Base-by-base conservation (phyloP, 2,113 vertebrate genomes). In the Pampusana beccarii region DNA sequence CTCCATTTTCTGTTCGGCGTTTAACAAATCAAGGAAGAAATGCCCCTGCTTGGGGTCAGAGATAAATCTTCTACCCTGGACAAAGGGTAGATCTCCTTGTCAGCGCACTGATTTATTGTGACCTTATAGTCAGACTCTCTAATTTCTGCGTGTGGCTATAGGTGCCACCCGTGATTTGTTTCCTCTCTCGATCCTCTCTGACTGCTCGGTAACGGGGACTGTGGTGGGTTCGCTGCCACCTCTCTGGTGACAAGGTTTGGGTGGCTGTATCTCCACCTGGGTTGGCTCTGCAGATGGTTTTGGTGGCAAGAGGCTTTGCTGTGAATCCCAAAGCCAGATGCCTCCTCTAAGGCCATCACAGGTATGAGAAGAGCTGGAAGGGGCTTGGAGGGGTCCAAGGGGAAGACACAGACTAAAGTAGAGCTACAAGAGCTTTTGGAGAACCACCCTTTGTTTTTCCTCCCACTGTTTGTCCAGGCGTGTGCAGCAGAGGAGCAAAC, bases 11-110 rank as follows among this genome's bases (percentile, higher is more conserved):
- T 82, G 28, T 28, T 62, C 77, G 82, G 91, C 73, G 3, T 82
- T 94, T 96, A 96, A 96, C 93, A 96, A 96, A 97, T 96, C 96
- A 96, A 81, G 61, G 66, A 89, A 95, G 86, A 96, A 97, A 94
- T 96, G 88, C 93, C 93, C 96, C 92, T 92, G 73, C 83, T 28
- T 73, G 67, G 93, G 93, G 95, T 97, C 95, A 96, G 28, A 94
- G 80, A 97, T 97, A 97, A 97, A 97, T 97, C 96, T 96, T 96
- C 86, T 89, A 70, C 91, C 91, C 92, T 91, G 96, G 91, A 96
- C 93, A 96, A 96, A 97, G 93, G 92, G 91, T 94, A 97, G 92
- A 92, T 96, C 91, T 96, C 62, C 92, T 94, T 97, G 96, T 97
- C 96, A 97, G 72, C 2, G 73, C 48, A 56, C 92, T 97, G 96